phyloP scores from a whole-genome alignment of 2,888 invertebrate species.

The Heterodera filipjevi region DNA sequence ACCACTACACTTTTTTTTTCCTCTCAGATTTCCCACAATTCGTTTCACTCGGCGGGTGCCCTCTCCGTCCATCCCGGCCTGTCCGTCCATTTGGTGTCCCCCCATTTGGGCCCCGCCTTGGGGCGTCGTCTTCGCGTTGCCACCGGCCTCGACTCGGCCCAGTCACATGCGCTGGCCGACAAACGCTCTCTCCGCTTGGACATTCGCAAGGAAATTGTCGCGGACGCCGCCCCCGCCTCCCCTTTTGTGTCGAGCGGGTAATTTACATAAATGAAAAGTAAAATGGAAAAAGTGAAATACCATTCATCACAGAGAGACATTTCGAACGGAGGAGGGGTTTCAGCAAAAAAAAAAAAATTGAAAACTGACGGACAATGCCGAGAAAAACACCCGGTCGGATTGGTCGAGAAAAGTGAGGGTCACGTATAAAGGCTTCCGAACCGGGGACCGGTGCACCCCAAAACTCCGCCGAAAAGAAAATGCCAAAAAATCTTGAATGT shows the following conservation, averaged over 20 bases:
- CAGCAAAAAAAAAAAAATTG: too few species aligned
- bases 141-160: constrained; percentile 22
- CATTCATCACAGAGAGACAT: too few species aligned
- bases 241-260: neutral
- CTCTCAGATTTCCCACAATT: constrained; percentile 37
- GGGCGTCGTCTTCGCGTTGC: constrained; percentile 27
- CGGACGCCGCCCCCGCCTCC: neutral
- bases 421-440: too few species aligned
- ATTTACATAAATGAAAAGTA: too few species aligned
- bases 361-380: too few species aligned
- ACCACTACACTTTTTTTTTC: neutral
- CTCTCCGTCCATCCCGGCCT: constrained; percentile 38
- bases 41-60: constrained; percentile 32
- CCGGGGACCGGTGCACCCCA: too few species aligned
- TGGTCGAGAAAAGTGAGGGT: too few species aligned
- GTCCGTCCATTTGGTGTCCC: constrained; percentile 31
- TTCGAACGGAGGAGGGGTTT: too few species aligned
- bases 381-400: too few species aligned
- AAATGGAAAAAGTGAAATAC: too few species aligned
- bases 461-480: too few species aligned
- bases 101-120: constrained; percentile 18
- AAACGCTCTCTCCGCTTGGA: constrained; percentile 30
- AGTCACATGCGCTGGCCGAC: constrained; percentile 30
- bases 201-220: constrained; percentile 33
- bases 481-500: too few species aligned